phyloP scores from a whole-genome alignment of 2,888 invertebrate species.

The Orthosia gothica region DNA sequence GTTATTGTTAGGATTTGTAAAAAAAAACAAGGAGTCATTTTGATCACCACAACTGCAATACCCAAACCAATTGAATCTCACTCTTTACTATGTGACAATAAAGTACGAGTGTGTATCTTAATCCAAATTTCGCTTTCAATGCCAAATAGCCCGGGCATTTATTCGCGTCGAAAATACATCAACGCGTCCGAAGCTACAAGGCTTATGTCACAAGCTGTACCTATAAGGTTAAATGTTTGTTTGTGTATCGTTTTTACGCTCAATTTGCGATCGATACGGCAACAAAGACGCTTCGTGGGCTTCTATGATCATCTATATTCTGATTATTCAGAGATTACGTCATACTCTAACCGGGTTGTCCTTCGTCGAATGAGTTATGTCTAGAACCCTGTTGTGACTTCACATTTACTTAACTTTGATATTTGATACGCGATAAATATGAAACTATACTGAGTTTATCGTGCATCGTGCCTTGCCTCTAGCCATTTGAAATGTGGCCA shows the following conservation, averaged over 20 bases:
- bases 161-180: not conserved
- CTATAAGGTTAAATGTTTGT: constrained; percentile 23
- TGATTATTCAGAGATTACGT: constrained; percentile 65
- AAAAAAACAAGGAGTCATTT: too few relatives aligned
- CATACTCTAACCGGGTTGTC: constrained; percentile 45
- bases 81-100: not conserved
- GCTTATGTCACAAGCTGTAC: not conserved
- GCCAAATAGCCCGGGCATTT: not conserved
- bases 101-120: not conserved
- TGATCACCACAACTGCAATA: not conserved
- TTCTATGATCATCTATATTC: constrained; percentile 36
- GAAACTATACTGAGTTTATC: constrained; percentile 24
- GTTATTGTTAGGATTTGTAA: too few relatives aligned
- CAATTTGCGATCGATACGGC: constrained; percentile 24
- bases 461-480: constrained; percentile 12
- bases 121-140: not conserved
- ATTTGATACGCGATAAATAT: constrained; percentile 30
- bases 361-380: constrained; percentile 30
- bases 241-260: constrained; percentile 30
- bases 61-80: not conserved
- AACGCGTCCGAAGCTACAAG: not conserved
- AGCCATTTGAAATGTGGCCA: not conserved
- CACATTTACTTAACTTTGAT: constrained; percentile 41
- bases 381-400: constrained; percentile 21
- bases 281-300: constrained; percentile 34